Conservation (phyloP, 2,113 vertebrate species). For the Colossoma macropomum region DNA sequence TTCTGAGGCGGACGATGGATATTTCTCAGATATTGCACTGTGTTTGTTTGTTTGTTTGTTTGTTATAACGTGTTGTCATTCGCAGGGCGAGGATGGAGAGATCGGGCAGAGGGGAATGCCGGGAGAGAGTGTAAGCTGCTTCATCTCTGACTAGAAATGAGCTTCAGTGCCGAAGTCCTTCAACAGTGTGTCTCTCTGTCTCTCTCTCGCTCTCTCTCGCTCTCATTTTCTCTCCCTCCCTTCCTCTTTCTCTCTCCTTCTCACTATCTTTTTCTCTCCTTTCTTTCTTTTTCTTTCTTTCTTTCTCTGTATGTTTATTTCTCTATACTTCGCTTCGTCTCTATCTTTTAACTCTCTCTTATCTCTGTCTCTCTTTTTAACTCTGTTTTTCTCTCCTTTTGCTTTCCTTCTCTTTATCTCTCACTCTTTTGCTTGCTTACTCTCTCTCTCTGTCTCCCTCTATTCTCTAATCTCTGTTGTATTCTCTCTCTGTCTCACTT, state of each 20-base stretch:
- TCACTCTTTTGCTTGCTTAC: too few relatives aligned
- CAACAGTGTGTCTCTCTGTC: neutral
- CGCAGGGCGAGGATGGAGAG: constrained; percentile 97
- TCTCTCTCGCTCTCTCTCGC: neutral
- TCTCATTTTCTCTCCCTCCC: neutral
- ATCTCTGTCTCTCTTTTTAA: too few relatives aligned
- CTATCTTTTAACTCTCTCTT: too few relatives aligned
- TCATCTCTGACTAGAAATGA: neutral
- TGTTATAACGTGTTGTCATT: neutral
- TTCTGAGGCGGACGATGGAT: neutral
- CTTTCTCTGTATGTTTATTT: neutral
- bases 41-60: neutral
- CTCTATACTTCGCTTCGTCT: too few relatives aligned
- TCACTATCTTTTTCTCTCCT: neutral
- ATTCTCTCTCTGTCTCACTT: too few relatives aligned
- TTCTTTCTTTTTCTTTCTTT: neutral
- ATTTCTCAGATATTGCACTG: neutral
- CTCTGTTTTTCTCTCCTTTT: too few relatives aligned
- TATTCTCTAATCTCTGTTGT: too few relatives aligned
- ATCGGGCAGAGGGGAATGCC: constrained; percentile 93
- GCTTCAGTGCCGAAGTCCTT: neutral
- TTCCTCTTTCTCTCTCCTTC: neutral
- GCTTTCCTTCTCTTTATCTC: too few relatives aligned
- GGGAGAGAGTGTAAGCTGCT: constrained; percentile 90
- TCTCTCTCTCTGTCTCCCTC: too few relatives aligned